Conservation (phyloP, 2,797 vertebrate genomes). For the Euphonia xanthogaster region DNA sequence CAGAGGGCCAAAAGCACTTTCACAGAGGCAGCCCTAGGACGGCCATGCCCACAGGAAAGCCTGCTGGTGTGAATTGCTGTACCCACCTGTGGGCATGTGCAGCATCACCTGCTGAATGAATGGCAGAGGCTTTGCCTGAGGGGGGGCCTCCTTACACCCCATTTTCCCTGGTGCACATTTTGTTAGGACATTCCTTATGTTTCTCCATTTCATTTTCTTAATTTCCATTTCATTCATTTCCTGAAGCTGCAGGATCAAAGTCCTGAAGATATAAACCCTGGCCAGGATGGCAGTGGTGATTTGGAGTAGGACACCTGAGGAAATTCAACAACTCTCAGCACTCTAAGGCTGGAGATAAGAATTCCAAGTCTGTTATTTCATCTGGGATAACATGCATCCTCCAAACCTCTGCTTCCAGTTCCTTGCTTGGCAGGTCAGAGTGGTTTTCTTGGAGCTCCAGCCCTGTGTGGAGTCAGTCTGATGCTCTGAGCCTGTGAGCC, state of each 20-base stretch:
- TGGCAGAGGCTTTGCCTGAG: neutral
- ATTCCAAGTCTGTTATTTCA: neutral
- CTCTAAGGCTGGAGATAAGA: neutral
- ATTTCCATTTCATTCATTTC: neutral
- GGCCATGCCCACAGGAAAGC: neutral
- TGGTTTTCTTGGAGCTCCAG: neutral
- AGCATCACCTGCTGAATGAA: neutral
- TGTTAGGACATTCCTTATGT: neutral
- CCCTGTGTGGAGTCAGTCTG: neutral
- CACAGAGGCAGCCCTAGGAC: neutral
- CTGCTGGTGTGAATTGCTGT: neutral
- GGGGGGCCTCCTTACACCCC: neutral
- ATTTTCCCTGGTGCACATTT: neutral
- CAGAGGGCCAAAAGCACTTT: neutral
- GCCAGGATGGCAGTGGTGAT: neutral
- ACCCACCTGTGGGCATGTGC: neutral
- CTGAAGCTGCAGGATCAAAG: neutral
- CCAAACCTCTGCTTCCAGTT: neutral
- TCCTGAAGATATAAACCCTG: fast-evolving
- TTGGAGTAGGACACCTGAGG: neutral
- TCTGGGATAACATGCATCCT: neutral
- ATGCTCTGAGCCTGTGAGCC: neutral
- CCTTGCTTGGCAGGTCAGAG: neutral
- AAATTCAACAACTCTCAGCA: neutral
- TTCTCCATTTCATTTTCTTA: neutral